Percentiles rank a stretch among this genome's conserved stretches.
These are phyloP conservation scores for Branchipolynoe longqiensis DNA, from an alignment of 2,888 invertebrate genomes.

Conservation along the genomic window DNA sequence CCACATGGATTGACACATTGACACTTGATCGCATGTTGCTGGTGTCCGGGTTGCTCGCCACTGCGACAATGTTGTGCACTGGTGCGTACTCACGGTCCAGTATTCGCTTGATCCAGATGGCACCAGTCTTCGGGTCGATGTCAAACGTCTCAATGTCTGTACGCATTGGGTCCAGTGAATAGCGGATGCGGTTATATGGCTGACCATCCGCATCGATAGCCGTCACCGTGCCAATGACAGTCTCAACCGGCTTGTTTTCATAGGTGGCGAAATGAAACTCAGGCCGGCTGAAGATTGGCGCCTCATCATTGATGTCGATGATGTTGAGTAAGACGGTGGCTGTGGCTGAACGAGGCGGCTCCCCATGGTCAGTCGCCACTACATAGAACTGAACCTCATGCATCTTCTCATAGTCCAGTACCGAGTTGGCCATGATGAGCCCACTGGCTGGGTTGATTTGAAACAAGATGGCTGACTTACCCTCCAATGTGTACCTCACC, in stretches of 20 bases:
- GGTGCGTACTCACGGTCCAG: slow-evolving; percentile 64
- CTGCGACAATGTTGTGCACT: slow-evolving; percentile 60
- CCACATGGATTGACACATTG: slow-evolving; percentile 63
- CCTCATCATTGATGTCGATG: slow-evolving; percentile 64
- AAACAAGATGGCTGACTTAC: slow-evolving; percentile 48
- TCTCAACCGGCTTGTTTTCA: slow-evolving; percentile 63
- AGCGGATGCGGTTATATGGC: slow-evolving; percentile 58
- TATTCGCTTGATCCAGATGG: slow-evolving; percentile 55
- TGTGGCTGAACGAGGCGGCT: slow-evolving; percentile 53
- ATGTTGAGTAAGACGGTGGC: slow-evolving; percentile 60
- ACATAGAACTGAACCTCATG: slow-evolving; percentile 59
- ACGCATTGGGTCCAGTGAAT: slow-evolving; percentile 58
- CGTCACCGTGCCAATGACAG: slow-evolving; percentile 61
- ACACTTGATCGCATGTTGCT: slow-evolving; percentile 58
- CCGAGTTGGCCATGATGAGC: slow-evolving; percentile 69
- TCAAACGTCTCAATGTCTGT: slow-evolving; percentile 56
- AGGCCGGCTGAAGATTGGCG: slow-evolving; percentile 62
- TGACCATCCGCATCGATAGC: slow-evolving; percentile 63
- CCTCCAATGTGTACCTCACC: slow-evolving; percentile 5
- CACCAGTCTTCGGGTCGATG: slow-evolving; percentile 60
- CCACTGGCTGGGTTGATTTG: slow-evolving; percentile 69
- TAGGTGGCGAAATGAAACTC: slow-evolving; percentile 62
- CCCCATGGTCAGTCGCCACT: slow-evolving; percentile 64
- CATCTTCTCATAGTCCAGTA: slow-evolving; percentile 65
- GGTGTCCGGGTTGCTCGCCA: slow-evolving; percentile 53